Percentiles rank a stretch among this genome's conserved stretches.
Conservation (phyloP, 2,797 vertebrate genomes). For the Sebastes itinus region DNA sequence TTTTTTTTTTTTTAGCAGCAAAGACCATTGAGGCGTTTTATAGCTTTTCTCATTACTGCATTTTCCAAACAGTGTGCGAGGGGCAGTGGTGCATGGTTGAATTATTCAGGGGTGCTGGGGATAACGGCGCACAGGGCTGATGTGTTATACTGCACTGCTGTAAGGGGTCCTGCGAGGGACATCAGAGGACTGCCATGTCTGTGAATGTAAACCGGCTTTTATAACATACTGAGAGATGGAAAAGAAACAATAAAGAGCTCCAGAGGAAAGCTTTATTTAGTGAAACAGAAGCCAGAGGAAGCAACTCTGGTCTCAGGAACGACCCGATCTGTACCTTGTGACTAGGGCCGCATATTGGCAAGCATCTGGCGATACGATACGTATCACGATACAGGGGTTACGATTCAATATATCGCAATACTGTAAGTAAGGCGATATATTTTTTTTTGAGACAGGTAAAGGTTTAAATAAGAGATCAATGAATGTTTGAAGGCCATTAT, state of each 20-base stretch:
- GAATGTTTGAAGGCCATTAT: neutral
- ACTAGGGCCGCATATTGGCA: rapidly evolving
- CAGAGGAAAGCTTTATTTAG: conserved; percentile 86
- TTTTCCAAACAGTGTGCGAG: conserved; percentile 91
- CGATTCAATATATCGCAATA: too few species aligned
- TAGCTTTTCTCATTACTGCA: conserved; percentile 90
- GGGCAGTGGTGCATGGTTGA: conserved; percentile 89
- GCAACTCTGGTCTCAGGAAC: neutral
- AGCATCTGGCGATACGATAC: too few species aligned
- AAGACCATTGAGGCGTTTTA: conserved; percentile 83
- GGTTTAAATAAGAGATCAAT: neutral
- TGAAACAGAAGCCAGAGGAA: conserved; percentile 74
- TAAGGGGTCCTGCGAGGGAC: conserved; percentile 88
- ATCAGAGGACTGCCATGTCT: conserved; percentile 82
- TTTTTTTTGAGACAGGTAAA: neutral
- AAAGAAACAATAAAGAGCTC: conserved; percentile 71
- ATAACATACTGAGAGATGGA: conserved; percentile 66
- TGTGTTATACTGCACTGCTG: conserved; percentile 85
- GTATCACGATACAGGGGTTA: too few species aligned
- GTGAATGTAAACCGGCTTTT: conserved; percentile 89
- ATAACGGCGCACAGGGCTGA: conserved; percentile 80
- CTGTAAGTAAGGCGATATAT: too few species aligned
- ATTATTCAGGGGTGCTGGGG: conserved; percentile 91
- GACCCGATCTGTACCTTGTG: neutral
- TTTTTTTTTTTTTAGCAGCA: conserved; percentile 39